phyloP scores from a whole-genome alignment of 2,113 vertebrate species.

The Eurypyga helias region DNA sequence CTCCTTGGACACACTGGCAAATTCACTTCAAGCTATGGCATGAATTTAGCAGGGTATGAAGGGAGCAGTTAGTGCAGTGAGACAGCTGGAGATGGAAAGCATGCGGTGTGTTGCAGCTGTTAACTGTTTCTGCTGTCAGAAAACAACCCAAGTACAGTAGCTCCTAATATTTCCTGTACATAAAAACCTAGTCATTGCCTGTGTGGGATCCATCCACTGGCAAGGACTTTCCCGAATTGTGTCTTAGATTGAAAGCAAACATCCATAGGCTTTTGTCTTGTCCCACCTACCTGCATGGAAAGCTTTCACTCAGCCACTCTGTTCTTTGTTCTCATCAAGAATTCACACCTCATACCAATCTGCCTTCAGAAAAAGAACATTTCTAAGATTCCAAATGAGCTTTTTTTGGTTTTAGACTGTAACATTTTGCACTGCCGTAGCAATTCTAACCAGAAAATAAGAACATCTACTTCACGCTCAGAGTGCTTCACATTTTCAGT shows the following conservation, averaged over 20 bases:
- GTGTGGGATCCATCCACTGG: not conserved
- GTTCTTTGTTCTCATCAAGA: not conserved
- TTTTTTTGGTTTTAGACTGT: not conserved
- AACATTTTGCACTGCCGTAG: not conserved
- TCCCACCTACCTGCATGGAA: not conserved
- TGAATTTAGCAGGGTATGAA: not conserved
- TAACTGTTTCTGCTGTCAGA: slow-evolving; percentile 32
- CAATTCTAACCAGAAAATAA: not conserved
- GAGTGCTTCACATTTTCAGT: not conserved
- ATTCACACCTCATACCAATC: not conserved
- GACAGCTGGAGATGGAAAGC: slow-evolving; percentile 27
- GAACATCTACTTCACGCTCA: not conserved
- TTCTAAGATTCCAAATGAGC: not conserved
- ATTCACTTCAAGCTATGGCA: not conserved
- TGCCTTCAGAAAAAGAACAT: not conserved
- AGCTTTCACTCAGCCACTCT: not conserved
- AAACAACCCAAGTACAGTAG: not conserved
- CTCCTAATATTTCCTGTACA: not conserved
- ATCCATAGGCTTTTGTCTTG: not conserved
- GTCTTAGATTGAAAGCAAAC: not conserved
- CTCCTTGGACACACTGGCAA: not conserved
- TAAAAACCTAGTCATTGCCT: not conserved
- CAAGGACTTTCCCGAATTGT: not conserved
- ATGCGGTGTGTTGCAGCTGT: not conserved
- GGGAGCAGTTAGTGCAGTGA: not conserved